Conservation (phyloP, 2,797 vertebrate genomes). For the Pipistrellus nathusii region DNA sequence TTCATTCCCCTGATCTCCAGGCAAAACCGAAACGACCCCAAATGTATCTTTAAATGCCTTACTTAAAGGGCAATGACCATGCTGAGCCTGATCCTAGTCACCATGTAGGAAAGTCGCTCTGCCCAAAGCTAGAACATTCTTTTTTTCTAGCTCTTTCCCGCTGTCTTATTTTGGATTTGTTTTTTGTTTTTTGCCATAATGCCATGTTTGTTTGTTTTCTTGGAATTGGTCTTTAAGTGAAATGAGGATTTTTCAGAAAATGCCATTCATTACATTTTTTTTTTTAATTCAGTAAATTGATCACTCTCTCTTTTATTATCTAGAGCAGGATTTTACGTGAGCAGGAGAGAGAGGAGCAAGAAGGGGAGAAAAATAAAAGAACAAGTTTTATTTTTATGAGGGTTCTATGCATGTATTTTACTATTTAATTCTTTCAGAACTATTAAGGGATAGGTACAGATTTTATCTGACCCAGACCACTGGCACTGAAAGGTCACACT, state of each 20-base stretch:
- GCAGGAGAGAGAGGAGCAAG: background rate
- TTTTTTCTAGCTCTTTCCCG: background rate
- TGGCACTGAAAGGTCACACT: background rate
- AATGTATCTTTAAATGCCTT: slow-evolving; percentile 26
- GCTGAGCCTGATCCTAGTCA: background rate
- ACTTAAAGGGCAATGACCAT: background rate
- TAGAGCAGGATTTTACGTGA: background rate
- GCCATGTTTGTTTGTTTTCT: background rate
- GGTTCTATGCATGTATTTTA: background rate
- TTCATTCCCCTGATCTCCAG: slow-evolving; percentile 66
- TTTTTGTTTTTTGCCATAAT: background rate
- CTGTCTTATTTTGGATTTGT: background rate
- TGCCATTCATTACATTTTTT: background rate
- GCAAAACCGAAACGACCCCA: slow-evolving; percentile 38
- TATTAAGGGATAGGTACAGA: background rate
- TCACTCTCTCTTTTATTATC: background rate
- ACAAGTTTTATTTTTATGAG: background rate
- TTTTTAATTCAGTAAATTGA: background rate
- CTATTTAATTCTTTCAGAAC: background rate
- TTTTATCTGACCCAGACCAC: background rate
- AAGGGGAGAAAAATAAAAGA: background rate
- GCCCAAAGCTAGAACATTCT: slow-evolving; percentile 3
- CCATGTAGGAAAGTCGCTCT: background rate
- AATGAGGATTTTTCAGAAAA: slow-evolving; percentile 29
- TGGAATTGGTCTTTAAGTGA: background rate